Percentiles rank a stretch among this genome's conserved stretches.
Evolutionary conservation across 1,140 invertebrate genomes (phyloP).

Genomic region (Anadara kagoshimensis): DNA sequence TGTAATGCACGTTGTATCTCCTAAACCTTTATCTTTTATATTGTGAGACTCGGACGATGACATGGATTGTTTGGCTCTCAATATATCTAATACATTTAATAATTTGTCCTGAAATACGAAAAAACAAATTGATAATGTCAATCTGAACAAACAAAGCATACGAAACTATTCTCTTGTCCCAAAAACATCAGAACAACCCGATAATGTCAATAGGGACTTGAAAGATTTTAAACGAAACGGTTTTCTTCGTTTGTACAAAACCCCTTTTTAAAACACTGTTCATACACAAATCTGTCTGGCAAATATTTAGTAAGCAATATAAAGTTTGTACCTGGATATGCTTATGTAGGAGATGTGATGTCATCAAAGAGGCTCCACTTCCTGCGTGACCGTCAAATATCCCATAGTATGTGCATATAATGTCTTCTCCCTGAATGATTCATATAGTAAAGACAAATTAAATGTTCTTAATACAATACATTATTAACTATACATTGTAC

Average conservation of each 20-base stretch:
- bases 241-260: no score
- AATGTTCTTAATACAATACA: neutral
- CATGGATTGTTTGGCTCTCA: constrained; percentile 3
- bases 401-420: constrained; percentile 86
- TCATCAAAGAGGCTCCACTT: constrained; percentile 86
- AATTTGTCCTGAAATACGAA: constrained; percentile 12
- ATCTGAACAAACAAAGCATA: neutral
- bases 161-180: no score
- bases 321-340: constrained; percentile 81
- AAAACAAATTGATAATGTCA: no score
- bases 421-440: constrained; percentile 35
- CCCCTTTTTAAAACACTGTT: no score
- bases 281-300: no score
- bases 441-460: neutral
- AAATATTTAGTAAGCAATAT: no score
- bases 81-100: neutral
- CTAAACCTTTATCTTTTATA: neutral
- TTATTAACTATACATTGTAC: neutral
- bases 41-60: neutral
- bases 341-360: constrained; percentile 85
- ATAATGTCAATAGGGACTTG: no score
- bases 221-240: no score
- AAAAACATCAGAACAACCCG: no score
- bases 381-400: constrained; percentile 93
- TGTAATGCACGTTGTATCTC: constrained; percentile 9